phyloP scores from a whole-genome alignment of 2,888 invertebrate genomes.

The Ecliptopera silaceata region DNA sequence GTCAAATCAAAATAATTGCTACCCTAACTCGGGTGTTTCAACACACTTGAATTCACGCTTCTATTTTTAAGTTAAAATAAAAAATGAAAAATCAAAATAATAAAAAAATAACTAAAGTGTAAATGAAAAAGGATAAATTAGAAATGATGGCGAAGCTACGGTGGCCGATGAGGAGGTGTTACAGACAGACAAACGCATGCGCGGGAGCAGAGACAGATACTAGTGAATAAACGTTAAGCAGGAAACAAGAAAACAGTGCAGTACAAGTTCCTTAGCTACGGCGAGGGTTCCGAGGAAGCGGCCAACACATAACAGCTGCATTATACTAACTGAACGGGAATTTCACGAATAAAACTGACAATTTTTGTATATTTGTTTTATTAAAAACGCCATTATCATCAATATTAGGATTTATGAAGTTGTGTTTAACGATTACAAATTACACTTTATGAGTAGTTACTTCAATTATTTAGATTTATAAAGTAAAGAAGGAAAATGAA shows the following conservation, averaged over 20 bases:
- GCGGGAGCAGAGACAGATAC: slow-evolving; percentile 53
- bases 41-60: slow-evolving; percentile 48
- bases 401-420: slow-evolving; percentile 83
- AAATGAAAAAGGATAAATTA: slow-evolving; percentile 62
- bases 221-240: slow-evolving; percentile 54
- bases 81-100: slow-evolving; percentile 57
- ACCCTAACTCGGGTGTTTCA: slow-evolving; percentile 53
- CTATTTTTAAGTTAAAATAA: slow-evolving; percentile 61
- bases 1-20: slow-evolving; percentile 64
- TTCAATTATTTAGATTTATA: slow-evolving; percentile 73
- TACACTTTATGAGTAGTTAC: slow-evolving; percentile 76
- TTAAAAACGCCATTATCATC: slow-evolving; percentile 83
- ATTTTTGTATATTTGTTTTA: slow-evolving; percentile 80
- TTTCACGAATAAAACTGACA: slow-evolving; percentile 70
- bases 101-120: slow-evolving; percentile 61
- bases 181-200: slow-evolving; percentile 71
- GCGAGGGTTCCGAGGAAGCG: slow-evolving; percentile 33
- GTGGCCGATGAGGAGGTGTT: slow-evolving; percentile 73
- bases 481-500: slow-evolving; percentile 73
- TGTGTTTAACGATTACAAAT: slow-evolving; percentile 82
- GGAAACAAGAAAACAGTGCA: slow-evolving; percentile 49
- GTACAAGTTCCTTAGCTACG: slow-evolving; percentile 10
- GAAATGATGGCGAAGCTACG: slow-evolving; percentile 80
- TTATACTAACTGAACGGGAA: slow-evolving; percentile 32
- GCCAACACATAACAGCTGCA: slow-evolving; percentile 18